Base-by-base conservation (phyloP, 1,140 invertebrate genomes). In the Periplaneta americana region DNA sequence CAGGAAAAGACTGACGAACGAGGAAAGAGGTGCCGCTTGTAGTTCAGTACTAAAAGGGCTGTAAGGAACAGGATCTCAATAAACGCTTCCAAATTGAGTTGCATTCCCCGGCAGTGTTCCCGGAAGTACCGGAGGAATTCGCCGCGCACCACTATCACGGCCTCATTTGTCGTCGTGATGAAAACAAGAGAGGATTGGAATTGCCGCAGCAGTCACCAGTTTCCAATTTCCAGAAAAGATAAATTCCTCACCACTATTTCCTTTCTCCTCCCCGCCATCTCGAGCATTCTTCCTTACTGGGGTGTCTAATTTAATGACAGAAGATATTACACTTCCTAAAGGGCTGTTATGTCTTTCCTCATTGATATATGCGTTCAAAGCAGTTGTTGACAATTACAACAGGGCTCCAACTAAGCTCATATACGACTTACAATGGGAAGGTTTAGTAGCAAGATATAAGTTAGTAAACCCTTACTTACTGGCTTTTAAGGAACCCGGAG, bases 191-290 rank as follows among this genome's bases (percentile, higher is more conserved):
- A 22, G 75, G 75, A 77, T 33, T 77, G 75, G 75, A 77, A 77
- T 34, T 36, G 18, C 22, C 8, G 48, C 22, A 10, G 22, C 48
- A 66, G 33, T 33, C 75, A 34, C 75, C 75, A 77, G 31, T 76
- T 76, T 76, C 75, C 75, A 76, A 33, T 77, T 77, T 77, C 31
- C 75, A 77, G 75, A 5, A 34, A 36, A 77, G 75, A 77, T 77
- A 77, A 77, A 77, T 77, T 34, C 32, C 35, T 66, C 48, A 66
- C 48, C 48, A 8, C n/a, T 28, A 6, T 66, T 66, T 66, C 48
- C n/a, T n/a, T 66, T 66, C 48, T 66, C 22, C n/a, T n/a, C 48
- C 48, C 6, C 11, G 48, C n/a, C 4, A 66, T 11, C 8, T 66
- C 48, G 4, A 66, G n/a, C 10, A n/a, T 28, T n/a, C 22, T 57